Percentiles rank a stretch among this genome's conserved stretches.
These are phyloP conservation scores for Passerculus sandwichensis DNA, from an alignment of 2,797 vertebrate genomes.

Conservation along the genomic window DNA sequence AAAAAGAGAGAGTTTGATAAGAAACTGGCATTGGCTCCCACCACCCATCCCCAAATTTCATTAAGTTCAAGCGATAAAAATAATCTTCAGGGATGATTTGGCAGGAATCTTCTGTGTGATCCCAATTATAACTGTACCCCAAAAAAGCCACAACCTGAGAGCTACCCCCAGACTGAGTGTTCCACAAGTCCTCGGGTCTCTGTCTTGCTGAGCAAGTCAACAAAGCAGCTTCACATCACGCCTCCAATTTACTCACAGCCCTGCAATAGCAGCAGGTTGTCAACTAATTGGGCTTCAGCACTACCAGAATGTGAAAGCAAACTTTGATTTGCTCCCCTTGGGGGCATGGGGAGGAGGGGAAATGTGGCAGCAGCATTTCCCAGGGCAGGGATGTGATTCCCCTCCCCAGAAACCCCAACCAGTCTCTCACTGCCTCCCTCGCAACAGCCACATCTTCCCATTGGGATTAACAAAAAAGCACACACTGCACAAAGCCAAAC, in stretches of 20 bases:
- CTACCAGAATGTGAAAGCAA: neutral
- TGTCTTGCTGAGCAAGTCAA: neutral
- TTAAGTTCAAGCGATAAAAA: neutral
- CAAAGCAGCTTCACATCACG: neutral
- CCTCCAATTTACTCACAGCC: neutral
- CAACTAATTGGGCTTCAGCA: neutral
- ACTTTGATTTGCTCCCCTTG: neutral
- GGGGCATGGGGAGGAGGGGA: neutral
- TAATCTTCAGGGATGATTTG: neutral
- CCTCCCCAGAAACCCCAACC: neutral
- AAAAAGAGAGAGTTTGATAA: neutral
- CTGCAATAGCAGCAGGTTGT: neutral
- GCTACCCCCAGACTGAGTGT: accelerated
- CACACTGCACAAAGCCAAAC: neutral
- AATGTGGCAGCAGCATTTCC: neutral
- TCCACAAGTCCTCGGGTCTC: neutral
- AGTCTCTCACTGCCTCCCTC: neutral
- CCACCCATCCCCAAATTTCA: neutral
- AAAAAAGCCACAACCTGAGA: neutral
- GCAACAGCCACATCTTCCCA: neutral
- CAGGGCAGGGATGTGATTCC: neutral
- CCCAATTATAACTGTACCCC: neutral
- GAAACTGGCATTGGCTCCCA: neutral
- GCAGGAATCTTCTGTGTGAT: neutral
- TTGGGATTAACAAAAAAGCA: neutral